phyloP scores from a whole-genome alignment of 2,888 invertebrate species.

The Lepetodrilus schrolli region DNA sequence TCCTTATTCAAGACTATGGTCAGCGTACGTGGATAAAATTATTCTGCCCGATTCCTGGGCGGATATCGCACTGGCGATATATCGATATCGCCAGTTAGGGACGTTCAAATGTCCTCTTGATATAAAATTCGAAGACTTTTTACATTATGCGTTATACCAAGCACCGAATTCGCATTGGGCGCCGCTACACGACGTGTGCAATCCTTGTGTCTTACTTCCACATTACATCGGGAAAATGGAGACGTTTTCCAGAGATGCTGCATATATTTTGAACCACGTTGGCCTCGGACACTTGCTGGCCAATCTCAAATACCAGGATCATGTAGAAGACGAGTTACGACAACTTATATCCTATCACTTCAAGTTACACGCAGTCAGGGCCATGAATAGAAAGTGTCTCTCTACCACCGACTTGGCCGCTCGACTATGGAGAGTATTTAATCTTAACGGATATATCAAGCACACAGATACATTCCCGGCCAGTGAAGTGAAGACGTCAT shows the following conservation, averaged over 20 bases:
- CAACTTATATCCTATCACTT: neutral
- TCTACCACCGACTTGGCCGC: neutral
- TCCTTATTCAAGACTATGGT: neutral
- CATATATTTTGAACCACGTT: neutral
- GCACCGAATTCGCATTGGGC: neutral
- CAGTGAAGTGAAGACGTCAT: neutral
- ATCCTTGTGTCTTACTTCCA: neutral
- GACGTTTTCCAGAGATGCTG: neutral
- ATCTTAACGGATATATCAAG: neutral
- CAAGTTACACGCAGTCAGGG: neutral
- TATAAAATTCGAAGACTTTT: neutral
- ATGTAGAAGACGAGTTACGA: neutral
- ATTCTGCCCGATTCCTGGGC: neutral
- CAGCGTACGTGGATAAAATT: conserved; percentile 3
- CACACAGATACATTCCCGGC: neutral
- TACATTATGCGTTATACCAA: neutral
- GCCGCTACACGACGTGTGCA: neutral
- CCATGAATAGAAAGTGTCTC: neutral
- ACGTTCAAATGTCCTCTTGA: neutral
- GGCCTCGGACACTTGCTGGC: neutral
- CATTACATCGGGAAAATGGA: neutral
- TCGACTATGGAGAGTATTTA: neutral
- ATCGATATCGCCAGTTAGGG: neutral
- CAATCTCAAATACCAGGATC: neutral
- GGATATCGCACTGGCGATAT: too few relatives aligned